Conservation (phyloP, 1,140 invertebrate genomes). For the Amyelois transitella region DNA sequence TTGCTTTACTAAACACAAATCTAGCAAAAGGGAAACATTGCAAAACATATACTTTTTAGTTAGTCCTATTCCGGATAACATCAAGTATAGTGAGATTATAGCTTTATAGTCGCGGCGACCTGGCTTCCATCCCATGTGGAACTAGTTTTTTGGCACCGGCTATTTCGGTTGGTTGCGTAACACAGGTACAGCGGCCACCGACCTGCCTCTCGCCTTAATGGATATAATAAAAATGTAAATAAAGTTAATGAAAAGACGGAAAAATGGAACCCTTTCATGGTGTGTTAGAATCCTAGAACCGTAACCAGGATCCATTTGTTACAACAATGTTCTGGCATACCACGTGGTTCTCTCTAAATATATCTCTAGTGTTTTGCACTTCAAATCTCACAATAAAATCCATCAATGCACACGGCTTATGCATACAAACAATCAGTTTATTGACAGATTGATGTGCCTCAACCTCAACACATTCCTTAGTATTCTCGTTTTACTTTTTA, state of each 20-base stretch:
- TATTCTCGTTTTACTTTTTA: slow-evolving; percentile 34
- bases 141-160: slow-evolving; percentile 65
- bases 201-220: slow-evolving; percentile 43
- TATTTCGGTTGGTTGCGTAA: slow-evolving; percentile 62
- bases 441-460: not conserved
- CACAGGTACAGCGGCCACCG: slow-evolving; percentile 43
- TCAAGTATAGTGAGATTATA: not conserved
- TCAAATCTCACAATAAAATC: not conserved
- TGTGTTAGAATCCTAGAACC: not conserved
- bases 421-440: not conserved
- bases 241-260: slow-evolving; percentile 44
- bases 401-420: not conserved
- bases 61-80: too few relatives aligned
- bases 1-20: too few relatives aligned
- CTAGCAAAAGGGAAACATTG: too few relatives aligned
- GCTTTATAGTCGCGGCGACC: not conserved
- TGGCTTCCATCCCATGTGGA: slow-evolving; percentile 39
- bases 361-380: not conserved
- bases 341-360: not conserved
- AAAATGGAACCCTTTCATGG: slow-evolving; percentile 16
- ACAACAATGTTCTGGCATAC: not conserved
- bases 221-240: slow-evolving; percentile 50
- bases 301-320: too few relatives aligned
- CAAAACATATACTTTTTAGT: too few relatives aligned
- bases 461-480: not conserved